Conservation (phyloP, 2,888 invertebrate genomes). For the Cosmia pyralina region DNA sequence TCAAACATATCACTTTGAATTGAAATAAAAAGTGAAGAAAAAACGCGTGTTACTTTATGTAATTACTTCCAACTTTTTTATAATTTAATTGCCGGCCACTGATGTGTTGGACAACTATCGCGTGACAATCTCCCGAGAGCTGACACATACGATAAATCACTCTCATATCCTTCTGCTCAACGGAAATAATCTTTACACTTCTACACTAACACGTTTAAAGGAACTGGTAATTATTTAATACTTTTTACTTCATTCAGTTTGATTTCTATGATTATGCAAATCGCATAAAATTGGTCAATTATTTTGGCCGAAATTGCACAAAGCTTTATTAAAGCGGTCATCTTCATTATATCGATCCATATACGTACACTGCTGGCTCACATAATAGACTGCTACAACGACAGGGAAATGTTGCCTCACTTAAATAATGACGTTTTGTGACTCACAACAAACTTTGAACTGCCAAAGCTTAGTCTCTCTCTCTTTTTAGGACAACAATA, state of each 20-base stretch:
- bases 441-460: neutral
- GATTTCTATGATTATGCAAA: slow-evolving; percentile 8
- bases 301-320: slow-evolving; percentile 16
- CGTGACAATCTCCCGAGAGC: slow-evolving; percentile 44
- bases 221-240: slow-evolving; percentile 18
- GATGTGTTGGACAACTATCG: slow-evolving; percentile 43
- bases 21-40: slow-evolving; percentile 25
- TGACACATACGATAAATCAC: slow-evolving; percentile 46
- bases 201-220: slow-evolving; percentile 43
- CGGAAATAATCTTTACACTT: slow-evolving; percentile 58
- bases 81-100: slow-evolving; percentile 48
- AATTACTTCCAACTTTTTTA: slow-evolving; percentile 45
- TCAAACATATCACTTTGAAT: neutral
- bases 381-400: neutral
- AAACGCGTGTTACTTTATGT: slow-evolving; percentile 30
- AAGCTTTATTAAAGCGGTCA: neutral
- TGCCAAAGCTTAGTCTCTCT: neutral
- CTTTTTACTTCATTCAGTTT: neutral
- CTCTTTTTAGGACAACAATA: neutral
- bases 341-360: neutral
- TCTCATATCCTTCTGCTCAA: slow-evolving; percentile 41
- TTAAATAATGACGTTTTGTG: neutral
- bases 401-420: slow-evolving; percentile 7
- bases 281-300: slow-evolving; percentile 4
- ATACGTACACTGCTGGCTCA: neutral